These are phyloP conservation scores for Caenorhabditis remanei DNA, from an alignment of 1,140 invertebrate genomes.

Conservation along the genomic window DNA sequence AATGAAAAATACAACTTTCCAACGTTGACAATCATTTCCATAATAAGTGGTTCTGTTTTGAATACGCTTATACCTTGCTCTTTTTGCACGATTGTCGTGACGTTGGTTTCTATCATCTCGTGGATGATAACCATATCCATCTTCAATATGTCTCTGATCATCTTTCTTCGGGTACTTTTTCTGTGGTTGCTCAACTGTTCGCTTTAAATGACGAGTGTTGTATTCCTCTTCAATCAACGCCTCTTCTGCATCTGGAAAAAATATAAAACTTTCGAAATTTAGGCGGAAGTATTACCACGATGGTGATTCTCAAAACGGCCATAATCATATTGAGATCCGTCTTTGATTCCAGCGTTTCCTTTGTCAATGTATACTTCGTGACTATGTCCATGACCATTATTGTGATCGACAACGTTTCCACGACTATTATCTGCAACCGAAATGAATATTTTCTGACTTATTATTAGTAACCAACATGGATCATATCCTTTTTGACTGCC, in stretches of 20 bases:
- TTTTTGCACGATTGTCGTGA: not conserved
- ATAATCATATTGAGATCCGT: not conserved
- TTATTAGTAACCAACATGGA: not conserved
- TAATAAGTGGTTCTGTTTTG: slow-evolving; percentile 30
- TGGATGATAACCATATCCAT: not conserved
- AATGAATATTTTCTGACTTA: too few relatives aligned
- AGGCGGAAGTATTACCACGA: not conserved
- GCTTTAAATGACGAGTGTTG: not conserved
- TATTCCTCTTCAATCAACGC: slow-evolving; percentile 35
- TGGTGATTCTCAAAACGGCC: not conserved
- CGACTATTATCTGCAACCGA: not conserved
- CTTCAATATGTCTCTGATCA: not conserved
- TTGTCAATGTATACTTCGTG: not conserved
- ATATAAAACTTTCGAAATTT: not conserved
- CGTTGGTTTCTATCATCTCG: not conserved
- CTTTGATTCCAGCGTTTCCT: not conserved
- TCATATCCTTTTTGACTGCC: not conserved
- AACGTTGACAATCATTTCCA: slow-evolving; percentile 23
- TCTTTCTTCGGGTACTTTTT: not conserved
- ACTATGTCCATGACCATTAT: too few relatives aligned
- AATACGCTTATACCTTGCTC: not conserved
- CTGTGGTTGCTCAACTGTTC: slow-evolving; percentile 19
- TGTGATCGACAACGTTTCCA: not conserved
- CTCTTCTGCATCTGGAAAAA: slow-evolving; percentile 38
- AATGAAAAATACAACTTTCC: slow-evolving; percentile 43